Evolutionary conservation across 64 coral and sea anemone species (phyloP).

Genomic region (Anthopleura sola): DNA sequence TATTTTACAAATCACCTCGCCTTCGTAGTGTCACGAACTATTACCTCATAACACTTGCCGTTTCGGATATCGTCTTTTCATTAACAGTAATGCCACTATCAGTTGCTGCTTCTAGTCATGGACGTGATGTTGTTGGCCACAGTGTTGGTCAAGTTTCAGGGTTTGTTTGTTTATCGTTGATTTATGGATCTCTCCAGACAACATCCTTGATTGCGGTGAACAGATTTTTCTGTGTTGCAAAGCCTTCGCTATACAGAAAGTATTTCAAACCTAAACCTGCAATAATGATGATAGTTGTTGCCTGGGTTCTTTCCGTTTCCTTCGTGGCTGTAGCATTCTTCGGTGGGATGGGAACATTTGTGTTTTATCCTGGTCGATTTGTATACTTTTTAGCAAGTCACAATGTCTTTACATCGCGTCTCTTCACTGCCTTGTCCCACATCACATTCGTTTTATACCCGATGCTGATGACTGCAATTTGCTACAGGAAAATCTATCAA

Average conservation of each 20-base stretch:
- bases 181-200: constrained; percentile 9
- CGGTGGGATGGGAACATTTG: not conserved
- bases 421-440: not conserved
- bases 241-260: constrained; percentile 21
- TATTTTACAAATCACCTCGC: constrained; percentile 42
- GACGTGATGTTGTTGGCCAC: not conserved
- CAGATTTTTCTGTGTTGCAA: constrained; percentile 49
- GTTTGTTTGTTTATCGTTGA: constrained; percentile 15
- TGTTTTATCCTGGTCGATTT: not conserved
- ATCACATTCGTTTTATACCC: not conserved
- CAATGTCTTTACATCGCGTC: not conserved
- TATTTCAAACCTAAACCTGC: constrained; percentile 27
- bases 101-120: not conserved
- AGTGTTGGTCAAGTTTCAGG: constrained; percentile 24
- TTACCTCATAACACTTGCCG: constrained; percentile 31
- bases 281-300: not conserved
- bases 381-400: not conserved
- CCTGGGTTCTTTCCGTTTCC: not conserved
- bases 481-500: not conserved
- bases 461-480: not conserved
- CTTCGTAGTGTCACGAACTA: constrained; percentile 41
- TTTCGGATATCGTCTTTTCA: constrained; percentile 33
- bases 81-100: not conserved
- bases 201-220: constrained; percentile 36
- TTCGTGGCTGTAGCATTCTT: not conserved